Percentiles rank a stretch among this genome's conserved stretches.
phyloP scores from a whole-genome alignment of 2,797 vertebrate genomes.

The Hemibagrus guttatus region DNA sequence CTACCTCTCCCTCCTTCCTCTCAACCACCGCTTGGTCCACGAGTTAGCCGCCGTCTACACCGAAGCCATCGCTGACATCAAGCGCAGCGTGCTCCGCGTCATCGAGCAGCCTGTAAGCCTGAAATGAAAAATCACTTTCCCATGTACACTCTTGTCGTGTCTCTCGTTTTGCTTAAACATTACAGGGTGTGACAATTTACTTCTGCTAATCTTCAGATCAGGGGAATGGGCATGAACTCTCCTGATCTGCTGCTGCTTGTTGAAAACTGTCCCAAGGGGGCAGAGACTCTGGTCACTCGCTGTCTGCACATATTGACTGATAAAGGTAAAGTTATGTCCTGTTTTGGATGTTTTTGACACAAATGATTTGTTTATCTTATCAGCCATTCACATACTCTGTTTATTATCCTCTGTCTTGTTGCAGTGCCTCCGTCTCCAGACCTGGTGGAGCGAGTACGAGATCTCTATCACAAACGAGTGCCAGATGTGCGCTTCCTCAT shows the following conservation, averaged over 20 bases:
- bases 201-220: constrained; percentile 74
- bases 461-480: constrained; percentile 93
- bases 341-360: background rate
- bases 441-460: constrained; percentile 91
- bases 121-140: background rate
- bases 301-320: constrained; percentile 94
- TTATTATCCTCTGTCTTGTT: background rate
- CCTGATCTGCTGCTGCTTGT: constrained; percentile 91
- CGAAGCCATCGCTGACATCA: constrained; percentile 95
- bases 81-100: constrained; percentile 88
- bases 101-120: constrained; percentile 88
- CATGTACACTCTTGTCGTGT: too few relatives aligned
- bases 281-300: constrained; percentile 90
- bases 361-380: background rate
- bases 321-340: constrained; percentile 78
- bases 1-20: constrained; percentile 89
- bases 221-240: constrained; percentile 96
- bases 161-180: background rate
- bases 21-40: constrained; percentile 92
- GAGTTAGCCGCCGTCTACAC: constrained; percentile 93
- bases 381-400: background rate
- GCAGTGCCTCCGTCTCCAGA: constrained; percentile 92
- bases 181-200: background rate
- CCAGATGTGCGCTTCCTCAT: constrained; percentile 94
- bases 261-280: constrained; percentile 95